Base-by-base conservation (phyloP, 2,888 invertebrate species). In the Bembecia ichneumoniformis region DNA sequence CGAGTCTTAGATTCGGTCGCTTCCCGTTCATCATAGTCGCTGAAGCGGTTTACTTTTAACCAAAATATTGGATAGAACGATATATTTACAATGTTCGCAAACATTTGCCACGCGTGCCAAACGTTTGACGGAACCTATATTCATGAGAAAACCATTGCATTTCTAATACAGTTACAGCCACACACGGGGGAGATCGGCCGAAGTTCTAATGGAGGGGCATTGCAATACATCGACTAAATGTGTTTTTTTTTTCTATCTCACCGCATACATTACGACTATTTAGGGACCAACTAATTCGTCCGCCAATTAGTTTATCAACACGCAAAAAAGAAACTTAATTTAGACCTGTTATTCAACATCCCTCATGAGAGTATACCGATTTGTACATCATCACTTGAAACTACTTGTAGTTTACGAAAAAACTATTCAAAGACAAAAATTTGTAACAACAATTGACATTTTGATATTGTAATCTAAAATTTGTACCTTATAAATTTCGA, bases 191-290 rank as follows among this genome's bases (percentile, higher is more conserved):
- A 77, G 76, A 77, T 73, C 77, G 77, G 75, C 71, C 75, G 66
- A 68, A 78, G 76, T 74, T 63, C 52, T 53, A 56, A 63, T 58
- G 61, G 57, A 53, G 58, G 64, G 67, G 73, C 71, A 73, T 76
- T 77, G 78, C 70, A 74, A 77, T 74, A 82, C 82, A 82, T 71
- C 77, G 76, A 82, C 76, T 78, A 74, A 71, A 70, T 68, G 74
- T 77, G 75, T 76, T 28, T 28, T 28, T 64, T 63, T 53, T 47
- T 58, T 71, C 73, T 80, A 80, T 80, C 74, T 82, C 82, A 82
- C 76, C 78, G 69, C 82, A 73, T 79, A 77, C 69, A 78, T 78
- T 81, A 84, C 66, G 71, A 73, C 71, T 82, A 81, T 72, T 49
- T 63, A 69, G 71, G 74, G 77, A 78, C 74, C 66, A 28, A 66